Evolutionary conservation across 2,113 vertebrate genomes (phyloP).

Genomic region (Chaetops frenatus): DNA sequence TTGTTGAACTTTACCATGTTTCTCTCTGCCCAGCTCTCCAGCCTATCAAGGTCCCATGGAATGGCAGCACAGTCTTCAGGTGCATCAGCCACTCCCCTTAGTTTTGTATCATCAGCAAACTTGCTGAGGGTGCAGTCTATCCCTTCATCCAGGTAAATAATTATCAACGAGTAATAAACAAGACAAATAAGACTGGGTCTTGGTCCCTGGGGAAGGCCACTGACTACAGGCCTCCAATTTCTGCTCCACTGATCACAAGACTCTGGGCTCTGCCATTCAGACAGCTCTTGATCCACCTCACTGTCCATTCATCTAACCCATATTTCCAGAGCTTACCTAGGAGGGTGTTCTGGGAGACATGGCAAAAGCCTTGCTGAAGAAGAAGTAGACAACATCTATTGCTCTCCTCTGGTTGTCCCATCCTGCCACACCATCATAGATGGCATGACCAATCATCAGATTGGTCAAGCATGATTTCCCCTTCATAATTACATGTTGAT

Average conservation of each 20-base stretch:
- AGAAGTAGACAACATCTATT: neutral
- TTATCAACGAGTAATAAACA: neutral
- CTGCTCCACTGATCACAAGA: neutral
- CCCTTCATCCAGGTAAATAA: neutral
- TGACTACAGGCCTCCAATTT: neutral
- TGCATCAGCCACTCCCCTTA: neutral
- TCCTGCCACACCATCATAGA: neutral
- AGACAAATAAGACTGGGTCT: no score
- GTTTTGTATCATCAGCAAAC: neutral
- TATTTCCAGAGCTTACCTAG: neutral
- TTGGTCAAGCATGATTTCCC: neutral
- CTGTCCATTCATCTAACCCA: neutral
- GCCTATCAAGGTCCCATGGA: neutral
- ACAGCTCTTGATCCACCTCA: neutral
- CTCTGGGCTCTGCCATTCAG: neutral
- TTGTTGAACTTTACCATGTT: neutral
- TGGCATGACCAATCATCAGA: neutral
- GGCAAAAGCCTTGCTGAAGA: neutral
- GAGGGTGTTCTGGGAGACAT: no score
- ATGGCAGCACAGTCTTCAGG: neutral
- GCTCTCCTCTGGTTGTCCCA: neutral
- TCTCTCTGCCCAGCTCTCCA: neutral
- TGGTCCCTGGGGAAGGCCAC: neutral
- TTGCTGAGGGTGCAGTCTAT: neutral
- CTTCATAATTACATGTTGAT: neutral